Evolutionary conservation across 2,113 vertebrate genomes (phyloP), one percentile per base, ranked within the genome.

Genomic region (Formicarius rufipectus): DNA sequence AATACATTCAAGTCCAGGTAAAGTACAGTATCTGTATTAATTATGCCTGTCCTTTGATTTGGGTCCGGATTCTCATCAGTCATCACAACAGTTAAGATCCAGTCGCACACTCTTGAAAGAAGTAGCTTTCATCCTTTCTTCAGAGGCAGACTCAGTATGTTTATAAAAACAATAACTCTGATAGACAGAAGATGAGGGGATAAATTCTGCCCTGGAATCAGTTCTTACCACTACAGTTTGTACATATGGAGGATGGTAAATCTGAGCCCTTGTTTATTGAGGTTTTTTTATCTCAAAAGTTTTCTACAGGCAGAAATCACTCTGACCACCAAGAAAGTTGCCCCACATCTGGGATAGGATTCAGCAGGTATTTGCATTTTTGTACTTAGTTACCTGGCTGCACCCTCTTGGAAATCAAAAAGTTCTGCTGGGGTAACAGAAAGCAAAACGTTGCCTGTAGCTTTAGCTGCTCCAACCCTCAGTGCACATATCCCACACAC

Each of bases 241-340:
- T 84, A 78, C 58, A 44, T 58, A 60, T 35, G n/a, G 52, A 84
- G 81, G 31, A 39, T 69, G 76, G 56, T 78, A 93, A 93, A 84
- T 58, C 56, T 53, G 60, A 91, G 28, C 56, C 31, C 44, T n/a
- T 52, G 5, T 5, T 11, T 58, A 68, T 42, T 35, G 25, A 76
- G 79, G 66, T 56, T 91, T 62, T 95, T 92, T 90, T 75, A 90
- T 84, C 83, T 94, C 73, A 64, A 69, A 96, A 68, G 14, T 81
- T 87, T 96, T 94, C 66, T 44, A 94, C 25, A 92, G 88, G 73
- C 83, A 93, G 73, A 86, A 95, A 87, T 92, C 66, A 62, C 49
- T 84, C 27, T 96, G 90, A 90, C 73, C 80, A 92, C 90, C 92
- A 92, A 94, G 94, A 89, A 96, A 92, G 93, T 84, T 93, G 58